Base-by-base conservation (phyloP, 1,140 invertebrate genomes). In the Physella acuta region DNA sequence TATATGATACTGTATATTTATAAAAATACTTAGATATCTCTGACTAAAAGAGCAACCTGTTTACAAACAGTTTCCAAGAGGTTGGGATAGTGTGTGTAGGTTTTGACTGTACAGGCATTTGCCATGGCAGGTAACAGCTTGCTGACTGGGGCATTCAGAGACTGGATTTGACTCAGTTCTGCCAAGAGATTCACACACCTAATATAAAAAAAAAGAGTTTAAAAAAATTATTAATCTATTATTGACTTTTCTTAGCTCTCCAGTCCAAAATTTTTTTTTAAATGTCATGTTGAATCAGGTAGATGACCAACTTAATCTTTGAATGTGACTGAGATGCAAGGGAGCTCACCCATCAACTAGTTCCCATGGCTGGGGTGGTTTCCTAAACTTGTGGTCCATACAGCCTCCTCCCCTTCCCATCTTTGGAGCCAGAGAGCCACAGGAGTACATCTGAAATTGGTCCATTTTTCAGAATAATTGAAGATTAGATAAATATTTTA, bases 361-460 rank as follows among this genome's bases (percentile, higher is more conserved):
- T 77, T 89, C 88, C 88, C 88, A 89, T 5, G 88, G 87, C 74
- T 89, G 87, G 51, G 87, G 77, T 3, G 85, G 83, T 68, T 87
- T 86, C 30, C 83, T 76, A 72, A 88, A 88, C 65, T 82, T 80
- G 60, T 86, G 85, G 74, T 87, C 85, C 76, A 86, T 84, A 71
- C 86, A 87, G 4, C 87, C 86, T 30, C 84, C 84, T 51, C 86
- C 85, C 52, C 86, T 77, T 28, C 86, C 82, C 87, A 88, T 88
- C 77, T 88, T 88, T 33, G 87, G 88, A 16, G 87, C 87, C 75
- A 88, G 75, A 3, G 88, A 88, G 0, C 88, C 88, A 85, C 87
- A 88, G 0, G 87, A 88, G 76, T 88, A 88, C 87, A 88, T 88
- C 86, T 87, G n/a, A n/a, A n/a, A n/a, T n/a, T n/a, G n/a, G n/a